Conservation (phyloP, 2,797 vertebrate species). For the Hirundo rustica region DNA sequence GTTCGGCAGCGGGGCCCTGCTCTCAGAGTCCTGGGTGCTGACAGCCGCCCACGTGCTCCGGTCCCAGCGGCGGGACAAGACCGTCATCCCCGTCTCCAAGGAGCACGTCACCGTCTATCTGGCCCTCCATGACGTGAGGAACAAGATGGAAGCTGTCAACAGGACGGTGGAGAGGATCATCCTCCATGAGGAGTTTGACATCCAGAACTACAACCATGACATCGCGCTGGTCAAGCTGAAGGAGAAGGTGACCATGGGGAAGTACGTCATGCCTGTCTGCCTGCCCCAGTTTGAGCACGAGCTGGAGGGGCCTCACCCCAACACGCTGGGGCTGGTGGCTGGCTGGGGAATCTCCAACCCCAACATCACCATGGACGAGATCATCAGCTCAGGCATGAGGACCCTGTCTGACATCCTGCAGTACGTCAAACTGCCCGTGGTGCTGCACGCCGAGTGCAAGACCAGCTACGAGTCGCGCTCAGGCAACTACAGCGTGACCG, state of each 20-base stretch:
- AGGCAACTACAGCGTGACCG: slow-evolving; percentile 88
- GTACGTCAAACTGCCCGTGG: slow-evolving; percentile 93
- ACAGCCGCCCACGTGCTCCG: slow-evolving; percentile 92
- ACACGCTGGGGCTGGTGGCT: slow-evolving; percentile 88
- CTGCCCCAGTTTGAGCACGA: slow-evolving; percentile 80
- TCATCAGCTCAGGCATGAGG: slow-evolving; percentile 75
- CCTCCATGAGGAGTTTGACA: slow-evolving; percentile 90
- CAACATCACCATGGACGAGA: slow-evolving; percentile 80
- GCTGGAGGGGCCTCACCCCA: slow-evolving; percentile 75
- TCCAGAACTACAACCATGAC: slow-evolving; percentile 92
- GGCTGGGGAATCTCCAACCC: slow-evolving; percentile 93
- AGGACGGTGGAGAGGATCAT: slow-evolving; percentile 82
- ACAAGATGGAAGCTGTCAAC: slow-evolving; percentile 78
- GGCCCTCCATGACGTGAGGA: slow-evolving; percentile 82
- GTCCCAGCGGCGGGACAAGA: slow-evolving; percentile 88
- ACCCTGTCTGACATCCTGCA: slow-evolving; percentile 86
- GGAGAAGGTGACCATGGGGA: slow-evolving; percentile 77
- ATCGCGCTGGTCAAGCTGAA: slow-evolving; percentile 90
- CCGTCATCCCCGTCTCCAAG: slow-evolving; percentile 83
- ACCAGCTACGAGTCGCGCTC: slow-evolving; percentile 90
- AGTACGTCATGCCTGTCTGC: slow-evolving; percentile 84
- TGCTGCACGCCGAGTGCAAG: slow-evolving; percentile 87
- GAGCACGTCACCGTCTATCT: slow-evolving; percentile 86
- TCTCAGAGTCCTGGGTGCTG: slow-evolving; percentile 89
- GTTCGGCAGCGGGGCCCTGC: slow-evolving; percentile 93